A percentile compares a stretch with the other conserved stretches of the same genome.
Evolutionary conservation across 2,113 vertebrate species (phyloP).

Genomic region (Pseudorectes ferrugineus): DNA sequence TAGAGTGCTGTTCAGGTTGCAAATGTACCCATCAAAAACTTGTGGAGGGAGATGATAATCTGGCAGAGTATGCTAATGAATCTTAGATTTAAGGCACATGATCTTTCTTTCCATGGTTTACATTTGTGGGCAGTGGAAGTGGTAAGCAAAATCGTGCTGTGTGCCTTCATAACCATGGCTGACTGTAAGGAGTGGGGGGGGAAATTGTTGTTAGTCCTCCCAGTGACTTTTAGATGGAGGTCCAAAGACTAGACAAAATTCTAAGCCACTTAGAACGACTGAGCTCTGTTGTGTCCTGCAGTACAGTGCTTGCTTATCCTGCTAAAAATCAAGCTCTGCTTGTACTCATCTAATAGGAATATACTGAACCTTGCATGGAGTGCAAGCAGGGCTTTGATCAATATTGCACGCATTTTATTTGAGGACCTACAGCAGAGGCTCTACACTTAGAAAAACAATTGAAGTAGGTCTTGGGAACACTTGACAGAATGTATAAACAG

Average conservation of each 20-base stretch:
- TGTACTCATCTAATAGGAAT: not conserved
- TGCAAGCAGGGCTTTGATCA: constrained; percentile 14
- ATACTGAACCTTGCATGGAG: not conserved
- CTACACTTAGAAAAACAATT: constrained; percentile 49
- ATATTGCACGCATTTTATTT: constrained; percentile 5
- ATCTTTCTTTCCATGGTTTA: not conserved
- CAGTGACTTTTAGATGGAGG: not conserved
- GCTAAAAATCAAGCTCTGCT: not conserved
- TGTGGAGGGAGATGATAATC: not conserved
- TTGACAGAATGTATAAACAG: constrained; percentile 38
- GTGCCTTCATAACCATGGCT: not conserved
- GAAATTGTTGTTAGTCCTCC: not conserved
- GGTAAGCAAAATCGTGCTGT: not conserved
- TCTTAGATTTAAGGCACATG: not conserved
- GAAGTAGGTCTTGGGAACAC: constrained; percentile 43
- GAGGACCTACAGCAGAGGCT: constrained; percentile 50
- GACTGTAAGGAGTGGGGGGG: fast-evolving
- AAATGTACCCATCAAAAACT: not conserved
- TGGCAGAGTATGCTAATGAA: not conserved
- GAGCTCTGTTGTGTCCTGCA: not conserved
- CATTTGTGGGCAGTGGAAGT: not conserved
- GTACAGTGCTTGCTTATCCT: not conserved
- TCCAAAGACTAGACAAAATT: not conserved
- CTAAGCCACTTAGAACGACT: not conserved
- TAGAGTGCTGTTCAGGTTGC: not conserved